Base-by-base conservation (phyloP, 2,888 invertebrate genomes). In the Campopleginae sp. region DNA sequence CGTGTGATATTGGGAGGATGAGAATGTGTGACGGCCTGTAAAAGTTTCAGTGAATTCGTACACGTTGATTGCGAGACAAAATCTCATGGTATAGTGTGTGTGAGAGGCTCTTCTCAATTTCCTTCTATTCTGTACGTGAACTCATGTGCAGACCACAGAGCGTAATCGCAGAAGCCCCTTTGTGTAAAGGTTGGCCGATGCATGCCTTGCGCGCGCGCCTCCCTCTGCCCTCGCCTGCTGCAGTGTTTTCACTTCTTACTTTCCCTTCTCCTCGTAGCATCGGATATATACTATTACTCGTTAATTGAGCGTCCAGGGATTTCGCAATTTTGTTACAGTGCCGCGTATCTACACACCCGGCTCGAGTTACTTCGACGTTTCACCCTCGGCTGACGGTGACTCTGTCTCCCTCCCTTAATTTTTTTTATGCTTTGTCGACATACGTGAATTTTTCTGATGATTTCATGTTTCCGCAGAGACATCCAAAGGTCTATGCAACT, bases 231-330 rank as follows among this genome's bases (percentile, higher is more conserved):
- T 51, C 54, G 33, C 82, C 77, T 7, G n/a, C n/a, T n/a, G n/a
- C 42, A 6, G 38, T 58, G 72, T 38, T 2, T 14, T n/a, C 63
- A n/a, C 58, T 46, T 38, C 63, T 5, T 27, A 54, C 23, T 46
- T 71, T 76, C 66, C 48, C 63, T 54, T 48, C 44, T 70, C 27
- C 6, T n/a, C 7, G 17, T 27, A 54, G 77, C 51, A 75, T 66
- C 78, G 72, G 78, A 79, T 83, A 78, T 83, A 78, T 89, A 88
- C 86, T 86, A 88, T 89, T 89, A 89, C 90, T 82, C 88, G 87
- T 88, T 90, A 90, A 89, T 90, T 90, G 89, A 89, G 85, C 86
- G 89, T 88, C 89, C 87, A 87, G 89, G 89, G 88, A 89, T 90
- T 89, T 88, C 86, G 88, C 86, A 88, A 89, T 89, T 89, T 89